Evolutionary conservation across 2,888 invertebrate genomes (phyloP), one percentile per base, ranked within the genome.

Genomic region (Apodemia mormo): DNA sequence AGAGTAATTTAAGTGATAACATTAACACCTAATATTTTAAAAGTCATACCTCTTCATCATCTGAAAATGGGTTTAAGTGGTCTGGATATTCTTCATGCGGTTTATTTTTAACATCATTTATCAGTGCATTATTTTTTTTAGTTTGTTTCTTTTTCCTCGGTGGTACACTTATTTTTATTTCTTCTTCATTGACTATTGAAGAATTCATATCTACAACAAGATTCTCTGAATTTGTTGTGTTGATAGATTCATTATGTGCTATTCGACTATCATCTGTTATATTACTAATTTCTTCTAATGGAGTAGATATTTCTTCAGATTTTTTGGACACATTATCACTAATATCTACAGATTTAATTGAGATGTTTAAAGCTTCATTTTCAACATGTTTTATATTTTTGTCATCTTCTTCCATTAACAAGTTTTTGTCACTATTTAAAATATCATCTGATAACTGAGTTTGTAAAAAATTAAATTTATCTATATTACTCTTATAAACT

Each of bases 11-110:
- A 45, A 45, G 45, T 45, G 12, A 3, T 45, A 12, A 45, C 45
- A 45, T 45, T 45, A 12, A 45, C 12, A 45, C 4, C 45, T 45
- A 12, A 45, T 12, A 45, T 45, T 45, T 12, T 40, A 30, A 8
- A 67, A 52, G 76, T 22, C 76, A 73, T 80, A 87, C 86, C 81
- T 85, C 87, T 77, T 88, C 90, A 61, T 95, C 94, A 76, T 96
- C 96, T 52, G 94, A 95, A 88, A 98, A 98, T 6, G 98, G 98
- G 93, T 98, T 98, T 74, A 97, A 92, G 81, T 96, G 95, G 75
- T 95, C 95, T 0, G 98, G 98, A 90, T 98, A 97, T 74, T 84
- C 76, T 73, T 83, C 83, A 70, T 74, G 70, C 40, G 30, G 22
- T 40, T 76, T 56, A 40, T 14, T 65, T 65, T 52, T 65, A 40